phyloP scores from a whole-genome alignment of 2,113 vertebrate genomes.

The Embiotoca jacksoni region DNA sequence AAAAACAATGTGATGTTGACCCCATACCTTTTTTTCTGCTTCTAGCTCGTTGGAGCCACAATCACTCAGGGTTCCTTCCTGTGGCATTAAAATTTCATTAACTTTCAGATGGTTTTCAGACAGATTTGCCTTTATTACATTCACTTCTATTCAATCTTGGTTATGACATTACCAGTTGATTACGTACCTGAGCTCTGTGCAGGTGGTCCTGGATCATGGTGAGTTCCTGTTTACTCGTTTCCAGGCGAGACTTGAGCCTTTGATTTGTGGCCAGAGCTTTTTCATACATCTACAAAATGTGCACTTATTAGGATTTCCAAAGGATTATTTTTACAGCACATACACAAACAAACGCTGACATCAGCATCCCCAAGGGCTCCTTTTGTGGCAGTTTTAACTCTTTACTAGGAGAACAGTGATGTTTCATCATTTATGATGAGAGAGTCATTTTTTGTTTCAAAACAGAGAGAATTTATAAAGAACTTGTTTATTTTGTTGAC shows the following conservation, averaged over 20 bases:
- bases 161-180: no score
- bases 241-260: conserved; percentile 91
- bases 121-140: background rate
- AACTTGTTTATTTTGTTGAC: no score
- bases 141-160: background rate
- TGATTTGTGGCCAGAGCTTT: conserved; percentile 92
- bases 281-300: conserved; percentile 89
- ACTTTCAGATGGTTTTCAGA: no score
- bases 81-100: conserved; percentile 64
- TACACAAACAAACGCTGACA: background rate
- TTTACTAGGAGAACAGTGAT: background rate
- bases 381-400: background rate
- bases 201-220: conserved; percentile 88
- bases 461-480: background rate
- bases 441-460: background rate
- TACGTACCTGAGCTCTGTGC: conserved; percentile 87
- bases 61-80: conserved; percentile 79
- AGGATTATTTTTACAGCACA: background rate
- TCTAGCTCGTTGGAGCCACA: conserved; percentile 88
- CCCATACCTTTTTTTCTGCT: conserved; percentile 89
- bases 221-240: conserved; percentile 90
- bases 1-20: background rate
- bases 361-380: background rate
- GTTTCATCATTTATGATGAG: background rate
- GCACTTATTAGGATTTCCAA: conserved; percentile 20